Conservation (phyloP, 37 sponge, comb jelly and placozoan species). For the Ianthella basta region DNA sequence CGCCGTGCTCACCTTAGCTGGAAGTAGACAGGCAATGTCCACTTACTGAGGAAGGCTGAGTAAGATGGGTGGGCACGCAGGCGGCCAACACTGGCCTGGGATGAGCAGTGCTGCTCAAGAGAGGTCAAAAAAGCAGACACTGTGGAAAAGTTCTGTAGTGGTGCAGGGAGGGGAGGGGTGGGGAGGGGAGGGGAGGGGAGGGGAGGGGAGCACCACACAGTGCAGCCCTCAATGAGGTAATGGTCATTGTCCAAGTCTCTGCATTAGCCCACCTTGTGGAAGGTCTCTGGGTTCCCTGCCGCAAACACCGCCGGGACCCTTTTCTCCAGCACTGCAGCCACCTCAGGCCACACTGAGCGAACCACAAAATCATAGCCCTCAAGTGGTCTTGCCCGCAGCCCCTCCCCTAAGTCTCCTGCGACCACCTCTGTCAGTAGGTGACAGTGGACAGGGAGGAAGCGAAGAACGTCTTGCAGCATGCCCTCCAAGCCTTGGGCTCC, state of each 20-base stretch:
- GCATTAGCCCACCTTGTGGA: slow-evolving; percentile 79
- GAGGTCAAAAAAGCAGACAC: slow-evolving; percentile 71
- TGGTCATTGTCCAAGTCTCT: no score
- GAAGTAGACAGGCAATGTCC: slow-evolving; percentile 98
- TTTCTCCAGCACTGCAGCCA: slow-evolving; percentile 66
- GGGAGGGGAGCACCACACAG: no score
- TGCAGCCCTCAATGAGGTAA: no score
- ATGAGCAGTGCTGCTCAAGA: slow-evolving; percentile 73
- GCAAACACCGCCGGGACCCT: slow-evolving; percentile 78
- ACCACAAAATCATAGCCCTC: slow-evolving; percentile 91
- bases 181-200: no score
- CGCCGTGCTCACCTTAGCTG: slow-evolving; percentile 83
- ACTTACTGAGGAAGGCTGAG: slow-evolving; percentile 84
- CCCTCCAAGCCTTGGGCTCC: slow-evolving; percentile 70
- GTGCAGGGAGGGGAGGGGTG: no score
- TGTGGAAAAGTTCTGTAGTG: slow-evolving; percentile 73
- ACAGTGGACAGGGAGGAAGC: slow-evolving; percentile 66
- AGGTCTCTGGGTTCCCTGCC: slow-evolving; percentile 88
- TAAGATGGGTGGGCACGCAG: slow-evolving; percentile 61
- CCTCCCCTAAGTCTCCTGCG: not conserved
- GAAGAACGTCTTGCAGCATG: slow-evolving; percentile 72
- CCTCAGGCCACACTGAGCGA: slow-evolving; percentile 87
- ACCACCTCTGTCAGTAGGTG: slow-evolving; percentile 64
- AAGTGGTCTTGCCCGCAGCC: slow-evolving; percentile 14
- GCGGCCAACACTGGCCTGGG: slow-evolving; percentile 50